These are phyloP conservation scores for Drosophila subobscura DNA, from an alignment of 1,140 invertebrate species.

Conservation along the genomic window DNA sequence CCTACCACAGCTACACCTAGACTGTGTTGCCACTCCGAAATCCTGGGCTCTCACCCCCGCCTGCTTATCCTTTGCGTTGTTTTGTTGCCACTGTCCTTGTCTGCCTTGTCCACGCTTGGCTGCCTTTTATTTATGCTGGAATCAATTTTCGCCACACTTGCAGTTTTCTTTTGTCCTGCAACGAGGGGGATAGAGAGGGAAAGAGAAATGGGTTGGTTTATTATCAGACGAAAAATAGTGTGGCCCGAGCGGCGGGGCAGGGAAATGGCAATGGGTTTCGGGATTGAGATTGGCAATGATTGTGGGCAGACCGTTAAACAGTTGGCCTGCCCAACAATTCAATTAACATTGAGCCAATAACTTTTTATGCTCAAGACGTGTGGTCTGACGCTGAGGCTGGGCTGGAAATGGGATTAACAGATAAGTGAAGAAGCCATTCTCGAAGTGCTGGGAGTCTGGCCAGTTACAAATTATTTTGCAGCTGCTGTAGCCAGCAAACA, in stretches of 20 bases:
- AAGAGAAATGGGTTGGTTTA: slow-evolving; percentile 29
- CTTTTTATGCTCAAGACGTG: slow-evolving; percentile 46
- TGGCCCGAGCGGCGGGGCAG: slow-evolving; percentile 6
- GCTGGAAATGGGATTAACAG: slow-evolving; percentile 1
- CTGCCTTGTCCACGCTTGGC: slow-evolving; percentile 34
- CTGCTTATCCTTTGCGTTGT: not conserved
- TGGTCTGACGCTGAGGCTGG: not conserved
- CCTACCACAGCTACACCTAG: slow-evolving; percentile 10
- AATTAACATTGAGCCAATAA: slow-evolving; percentile 56
- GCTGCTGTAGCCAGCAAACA: too few species aligned
- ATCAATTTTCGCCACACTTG: slow-evolving; percentile 63
- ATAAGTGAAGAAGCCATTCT: slow-evolving; percentile 7
- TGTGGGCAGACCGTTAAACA: slow-evolving; percentile 45
- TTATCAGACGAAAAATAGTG: slow-evolving; percentile 30
- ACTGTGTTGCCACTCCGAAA: slow-evolving; percentile 29
- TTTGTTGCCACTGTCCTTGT: slow-evolving; percentile 48
- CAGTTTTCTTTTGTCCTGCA: slow-evolving; percentile 55
- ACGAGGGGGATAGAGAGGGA: slow-evolving; percentile 18
- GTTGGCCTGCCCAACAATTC: slow-evolving; percentile 43
- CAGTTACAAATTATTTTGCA: too few species aligned
- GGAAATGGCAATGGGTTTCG: slow-evolving; percentile 30
- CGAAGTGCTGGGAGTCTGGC: not conserved
- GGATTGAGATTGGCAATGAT: slow-evolving; percentile 15
- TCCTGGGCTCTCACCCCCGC: slow-evolving; percentile 37
- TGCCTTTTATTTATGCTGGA: slow-evolving; percentile 53